Conservation (phyloP, 92 coral and sea anemone species). For the Phymanthus crucifer region DNA sequence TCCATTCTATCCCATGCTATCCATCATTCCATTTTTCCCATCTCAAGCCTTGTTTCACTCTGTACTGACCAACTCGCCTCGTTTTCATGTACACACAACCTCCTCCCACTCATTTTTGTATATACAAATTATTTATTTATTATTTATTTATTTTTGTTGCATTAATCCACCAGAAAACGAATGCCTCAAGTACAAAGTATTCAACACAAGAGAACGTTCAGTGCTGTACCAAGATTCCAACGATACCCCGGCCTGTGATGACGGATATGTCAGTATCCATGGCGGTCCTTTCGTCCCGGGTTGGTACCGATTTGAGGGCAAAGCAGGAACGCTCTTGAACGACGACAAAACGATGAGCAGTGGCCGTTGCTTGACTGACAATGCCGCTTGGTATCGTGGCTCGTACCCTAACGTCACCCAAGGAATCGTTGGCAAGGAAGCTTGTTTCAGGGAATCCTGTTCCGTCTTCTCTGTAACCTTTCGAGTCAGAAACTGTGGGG, state of each 20-base stretch:
- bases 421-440: slow-evolving; percentile 12
- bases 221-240: neutral
- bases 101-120: neutral
- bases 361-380: slow-evolving; percentile 15
- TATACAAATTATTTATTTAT: neutral
- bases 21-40: neutral
- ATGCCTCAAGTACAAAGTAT: slow-evolving; percentile 22
- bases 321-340: slow-evolving; percentile 29
- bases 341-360: neutral
- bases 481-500: slow-evolving; percentile 31
- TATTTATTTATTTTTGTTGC: too few species aligned
- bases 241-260: neutral
- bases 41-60: neutral
- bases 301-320: slow-evolving; percentile 44
- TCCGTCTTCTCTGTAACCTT: neutral
- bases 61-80: neutral
- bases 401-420: slow-evolving; percentile 15
- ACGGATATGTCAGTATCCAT: neutral
- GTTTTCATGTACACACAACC: neutral
- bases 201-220: slow-evolving; percentile 21
- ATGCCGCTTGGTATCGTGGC: slow-evolving; percentile 22
- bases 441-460: slow-evolving; percentile 8
- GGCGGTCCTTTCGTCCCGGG: neutral
- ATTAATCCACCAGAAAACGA: slow-evolving; percentile 16
- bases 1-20: neutral